Base-by-base conservation (phyloP, 1,140 invertebrate genomes). In the Oscheius sp. region DNA sequence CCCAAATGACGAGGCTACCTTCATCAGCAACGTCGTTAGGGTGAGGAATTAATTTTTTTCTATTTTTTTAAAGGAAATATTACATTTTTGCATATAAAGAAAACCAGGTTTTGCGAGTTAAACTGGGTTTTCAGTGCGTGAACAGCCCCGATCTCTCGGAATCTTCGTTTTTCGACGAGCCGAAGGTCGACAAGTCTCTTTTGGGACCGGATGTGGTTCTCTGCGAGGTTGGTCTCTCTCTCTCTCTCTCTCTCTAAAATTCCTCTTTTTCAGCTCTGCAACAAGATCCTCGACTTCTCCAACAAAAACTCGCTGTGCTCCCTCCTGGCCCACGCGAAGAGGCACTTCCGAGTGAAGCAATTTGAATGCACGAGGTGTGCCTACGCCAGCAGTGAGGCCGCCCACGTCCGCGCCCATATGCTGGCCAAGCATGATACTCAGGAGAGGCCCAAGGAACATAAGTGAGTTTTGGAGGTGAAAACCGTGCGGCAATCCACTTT, bases 271-370 rank as follows among this genome's bases (percentile, higher is more conserved):
- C 49, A 55, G 49, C 23, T 55, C 7, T 55, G 49, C 23, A 23
- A 55, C 23, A 55, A 55, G 49, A 23, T 55, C 23, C 49, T 55
- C 7, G 23, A 13, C 4, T 55, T 15, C 15, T 7, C 10, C 18
- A 71, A 71, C 28, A 71, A 32, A 29, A 71, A 71, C 28, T 29
- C 68, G 3, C 68, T 71, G 59, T 68, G 59, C 28, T 71, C 68
- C 28, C 67, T 71, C 3, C 42, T 71, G 59, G 59, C 49, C 28
- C 68, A 71, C 64, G 68, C 68, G 66, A 71, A 71, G 68, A 46
- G 68, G 18, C 68, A 71, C 64, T 71, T 61, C 68, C 3, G 20
- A 20, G 29, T 35, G n/a, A 71, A 71, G 65, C 68, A 71, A 64
- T 71, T 71, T 64, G 32, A 38, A 20, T 71, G 68, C 42, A 31